These are phyloP conservation scores for Smutsia temminckii DNA, from an alignment of 2,797 vertebrate genomes.

Conservation along the genomic window DNA sequence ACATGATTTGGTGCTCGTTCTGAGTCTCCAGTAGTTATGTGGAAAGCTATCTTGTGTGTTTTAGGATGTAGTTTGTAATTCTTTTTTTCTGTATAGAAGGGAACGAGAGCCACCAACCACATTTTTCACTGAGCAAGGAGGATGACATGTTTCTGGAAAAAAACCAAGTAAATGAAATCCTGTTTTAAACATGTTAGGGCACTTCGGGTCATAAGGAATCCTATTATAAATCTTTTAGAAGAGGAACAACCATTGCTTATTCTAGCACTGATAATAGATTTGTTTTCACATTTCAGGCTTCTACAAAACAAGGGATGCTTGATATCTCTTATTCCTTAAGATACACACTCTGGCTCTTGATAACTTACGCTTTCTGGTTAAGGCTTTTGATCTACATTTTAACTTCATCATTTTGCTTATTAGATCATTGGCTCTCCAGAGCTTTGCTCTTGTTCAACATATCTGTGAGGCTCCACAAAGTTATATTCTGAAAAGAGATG, in stretches of 20 bases:
- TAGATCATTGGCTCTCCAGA: slow-evolving; percentile 40
- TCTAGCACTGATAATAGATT: background rate
- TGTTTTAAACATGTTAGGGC: background rate
- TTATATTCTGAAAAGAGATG: slow-evolving; percentile 67
- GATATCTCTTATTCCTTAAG: slow-evolving; percentile 56
- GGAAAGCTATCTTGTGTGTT: background rate
- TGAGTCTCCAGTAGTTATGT: background rate
- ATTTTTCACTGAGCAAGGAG: slow-evolving; percentile 13
- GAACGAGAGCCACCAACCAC: background rate
- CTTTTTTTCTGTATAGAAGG: background rate
- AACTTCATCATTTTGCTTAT: slow-evolving; percentile 63
- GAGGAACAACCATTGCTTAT: background rate
- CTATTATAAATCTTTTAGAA: background rate
- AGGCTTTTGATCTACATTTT: slow-evolving; percentile 63
- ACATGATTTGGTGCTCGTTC: background rate
- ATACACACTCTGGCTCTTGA: slow-evolving; percentile 16
- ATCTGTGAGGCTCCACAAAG: slow-evolving; percentile 37
- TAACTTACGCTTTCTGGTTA: slow-evolving; percentile 51
- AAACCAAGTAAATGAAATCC: background rate
- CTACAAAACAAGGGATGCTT: slow-evolving; percentile 31
- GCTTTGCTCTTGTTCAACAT: slow-evolving; percentile 65
- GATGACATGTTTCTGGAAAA: background rate
- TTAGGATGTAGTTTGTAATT: slow-evolving; percentile 23
- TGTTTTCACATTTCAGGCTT: slow-evolving; percentile 37
- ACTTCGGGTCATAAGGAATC: slow-evolving; percentile 7